These are phyloP conservation scores for Felis chaus DNA, from an alignment of 2,113 vertebrate species.

Conservation along the genomic window DNA sequence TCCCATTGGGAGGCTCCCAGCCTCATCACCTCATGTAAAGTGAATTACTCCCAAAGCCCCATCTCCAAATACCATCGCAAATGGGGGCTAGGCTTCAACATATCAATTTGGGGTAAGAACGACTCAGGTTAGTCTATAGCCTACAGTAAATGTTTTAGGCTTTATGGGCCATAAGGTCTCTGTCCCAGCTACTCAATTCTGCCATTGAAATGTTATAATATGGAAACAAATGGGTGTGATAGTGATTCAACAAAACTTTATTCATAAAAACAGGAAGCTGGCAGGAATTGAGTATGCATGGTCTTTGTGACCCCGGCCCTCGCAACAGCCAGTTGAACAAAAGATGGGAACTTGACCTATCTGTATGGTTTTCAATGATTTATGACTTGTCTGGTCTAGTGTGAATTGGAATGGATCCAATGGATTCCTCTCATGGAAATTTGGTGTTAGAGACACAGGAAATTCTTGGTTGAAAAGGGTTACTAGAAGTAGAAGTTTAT, in stretches of 20 bases:
- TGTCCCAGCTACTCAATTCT: neutral
- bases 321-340: neutral
- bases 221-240: neutral
- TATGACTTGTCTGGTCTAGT: neutral
- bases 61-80: neutral
- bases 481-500: constrained; percentile 20
- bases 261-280: neutral
- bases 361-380: neutral
- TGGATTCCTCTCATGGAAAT: neutral
- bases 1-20: neutral
- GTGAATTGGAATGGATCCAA: neutral
- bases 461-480: neutral
- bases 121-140: neutral
- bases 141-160: neutral
- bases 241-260: neutral
- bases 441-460: constrained; percentile 33
- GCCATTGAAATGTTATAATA: neutral
- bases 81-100: neutral
- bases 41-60: neutral
- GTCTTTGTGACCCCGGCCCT: neutral
- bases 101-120: neutral
- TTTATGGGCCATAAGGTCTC: neutral
- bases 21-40: neutral
- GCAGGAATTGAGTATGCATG: neutral
- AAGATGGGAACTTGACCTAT: neutral